phyloP scores from a whole-genome alignment of 2,113 vertebrate species.

The Suricata suricatta region DNA sequence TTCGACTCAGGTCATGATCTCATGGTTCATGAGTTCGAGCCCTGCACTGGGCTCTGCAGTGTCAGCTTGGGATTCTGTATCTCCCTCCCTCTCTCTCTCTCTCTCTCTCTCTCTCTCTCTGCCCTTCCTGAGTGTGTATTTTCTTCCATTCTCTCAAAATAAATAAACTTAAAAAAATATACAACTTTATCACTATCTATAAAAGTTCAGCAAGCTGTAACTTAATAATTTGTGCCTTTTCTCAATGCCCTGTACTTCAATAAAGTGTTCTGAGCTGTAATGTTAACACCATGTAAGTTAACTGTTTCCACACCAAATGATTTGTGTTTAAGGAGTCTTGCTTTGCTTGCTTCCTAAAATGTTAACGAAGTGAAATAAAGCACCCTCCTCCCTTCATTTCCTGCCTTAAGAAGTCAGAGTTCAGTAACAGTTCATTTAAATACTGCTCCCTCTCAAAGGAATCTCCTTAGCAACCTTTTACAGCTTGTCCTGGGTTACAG shows the following conservation, averaged over 20 bases:
- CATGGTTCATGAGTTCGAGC: no score
- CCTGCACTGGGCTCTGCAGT: no score
- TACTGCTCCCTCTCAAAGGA: slow-evolving; percentile 26
- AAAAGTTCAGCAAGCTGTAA: slow-evolving; percentile 5
- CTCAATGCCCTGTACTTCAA: background rate
- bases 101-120: no score
- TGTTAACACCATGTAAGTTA: background rate
- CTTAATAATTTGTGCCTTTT: background rate
- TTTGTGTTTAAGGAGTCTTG: slow-evolving; percentile 39
- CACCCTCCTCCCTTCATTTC: background rate
- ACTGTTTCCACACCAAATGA: slow-evolving; percentile 5
- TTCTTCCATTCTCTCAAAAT: no score
- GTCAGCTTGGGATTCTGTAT: no score
- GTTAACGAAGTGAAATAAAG: slow-evolving; percentile 33
- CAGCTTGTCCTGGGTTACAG: slow-evolving; percentile 22
- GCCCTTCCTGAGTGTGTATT: no score
- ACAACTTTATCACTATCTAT: background rate
- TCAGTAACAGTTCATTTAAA: slow-evolving; percentile 35
- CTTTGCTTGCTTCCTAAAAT: slow-evolving; percentile 51
- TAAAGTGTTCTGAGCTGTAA: background rate
- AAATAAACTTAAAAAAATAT: no score
- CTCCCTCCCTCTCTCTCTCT: no score
- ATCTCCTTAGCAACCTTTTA: slow-evolving; percentile 69
- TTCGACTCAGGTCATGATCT: no score
- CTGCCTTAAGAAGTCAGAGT: slow-evolving; percentile 45